phyloP scores from a whole-genome alignment of 2,113 vertebrate genomes.

The Meriones unguiculatus region DNA sequence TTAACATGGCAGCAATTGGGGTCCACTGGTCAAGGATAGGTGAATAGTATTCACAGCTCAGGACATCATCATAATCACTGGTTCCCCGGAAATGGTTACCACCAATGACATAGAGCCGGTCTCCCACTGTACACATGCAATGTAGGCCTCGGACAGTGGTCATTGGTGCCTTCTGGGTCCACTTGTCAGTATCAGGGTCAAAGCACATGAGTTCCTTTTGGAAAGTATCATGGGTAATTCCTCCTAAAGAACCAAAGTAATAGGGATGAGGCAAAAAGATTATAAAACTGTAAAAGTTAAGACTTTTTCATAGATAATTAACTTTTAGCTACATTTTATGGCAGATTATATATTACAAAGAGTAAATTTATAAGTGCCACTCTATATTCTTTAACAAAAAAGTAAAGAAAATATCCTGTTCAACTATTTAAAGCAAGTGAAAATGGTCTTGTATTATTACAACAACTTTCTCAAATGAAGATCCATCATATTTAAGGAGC shows the following conservation, averaged over 20 bases:
- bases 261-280: constrained; percentile 24
- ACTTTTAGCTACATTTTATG: background rate
- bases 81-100: constrained; percentile 99
- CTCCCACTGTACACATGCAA: constrained; percentile 99
- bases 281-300: constrained; percentile 5
- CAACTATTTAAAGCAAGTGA: background rate
- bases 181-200: constrained; percentile 98
- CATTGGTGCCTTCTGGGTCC: constrained; percentile 99
- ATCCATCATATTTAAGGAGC: background rate
- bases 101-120: constrained; percentile 98
- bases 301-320: background rate
- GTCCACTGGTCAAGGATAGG: constrained; percentile 98
- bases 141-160: constrained; percentile 98
- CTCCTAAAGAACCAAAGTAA: constrained; percentile 88
- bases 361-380: background rate
- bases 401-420: constrained; percentile 34
- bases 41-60: constrained; percentile 99
- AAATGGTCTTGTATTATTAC: background rate
- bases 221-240: constrained; percentile 99
- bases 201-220: constrained; percentile 99
- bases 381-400: constrained; percentile 39
- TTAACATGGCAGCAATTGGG: constrained; percentile 97
- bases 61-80: constrained; percentile 98
- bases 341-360: background rate
- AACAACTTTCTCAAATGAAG: constrained; percentile 1